These are phyloP conservation scores for Stegostoma tigrinum DNA, from an alignment of 2,113 vertebrate genomes.

Conservation along the genomic window DNA sequence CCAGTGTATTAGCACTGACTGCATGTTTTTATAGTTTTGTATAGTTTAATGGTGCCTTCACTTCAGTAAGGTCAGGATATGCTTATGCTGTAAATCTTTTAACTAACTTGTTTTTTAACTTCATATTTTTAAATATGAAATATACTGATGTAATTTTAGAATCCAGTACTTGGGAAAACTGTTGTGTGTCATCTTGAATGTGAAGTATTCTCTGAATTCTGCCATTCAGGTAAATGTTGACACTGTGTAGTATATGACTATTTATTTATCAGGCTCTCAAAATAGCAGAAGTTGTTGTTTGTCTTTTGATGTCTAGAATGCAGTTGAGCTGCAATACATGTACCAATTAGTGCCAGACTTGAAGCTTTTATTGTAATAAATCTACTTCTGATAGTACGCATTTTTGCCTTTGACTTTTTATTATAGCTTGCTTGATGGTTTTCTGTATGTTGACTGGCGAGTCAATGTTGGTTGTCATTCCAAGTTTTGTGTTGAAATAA, in stretches of 20 bases:
- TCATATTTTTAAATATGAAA: background rate
- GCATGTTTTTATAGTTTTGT: constrained; percentile 32
- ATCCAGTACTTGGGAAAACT: background rate
- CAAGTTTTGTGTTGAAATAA: background rate
- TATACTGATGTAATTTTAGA: background rate
- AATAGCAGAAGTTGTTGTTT: background rate
- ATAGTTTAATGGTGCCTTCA: constrained; percentile 7
- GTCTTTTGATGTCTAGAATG: constrained; percentile 18
- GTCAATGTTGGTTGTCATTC: background rate
- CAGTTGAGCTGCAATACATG: constrained; percentile 19
- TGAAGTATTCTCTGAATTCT: background rate
- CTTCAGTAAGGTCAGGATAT: background rate
- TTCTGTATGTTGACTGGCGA: background rate
- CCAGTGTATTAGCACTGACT: background rate
- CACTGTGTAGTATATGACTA: background rate
- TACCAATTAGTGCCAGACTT: background rate
- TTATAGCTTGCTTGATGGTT: background rate
- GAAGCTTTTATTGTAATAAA: constrained; percentile 31
- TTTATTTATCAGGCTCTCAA: constrained; percentile 20
- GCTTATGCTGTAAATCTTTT: background rate
- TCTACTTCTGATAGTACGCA: background rate
- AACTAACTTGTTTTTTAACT: background rate
- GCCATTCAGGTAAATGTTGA: background rate
- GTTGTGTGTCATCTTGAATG: background rate
- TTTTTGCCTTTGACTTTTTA: background rate